A percentile compares a stretch with the other conserved stretches of the same genome.
phyloP scores from a whole-genome alignment of 2,888 invertebrate genomes.

The Helleia helle region DNA sequence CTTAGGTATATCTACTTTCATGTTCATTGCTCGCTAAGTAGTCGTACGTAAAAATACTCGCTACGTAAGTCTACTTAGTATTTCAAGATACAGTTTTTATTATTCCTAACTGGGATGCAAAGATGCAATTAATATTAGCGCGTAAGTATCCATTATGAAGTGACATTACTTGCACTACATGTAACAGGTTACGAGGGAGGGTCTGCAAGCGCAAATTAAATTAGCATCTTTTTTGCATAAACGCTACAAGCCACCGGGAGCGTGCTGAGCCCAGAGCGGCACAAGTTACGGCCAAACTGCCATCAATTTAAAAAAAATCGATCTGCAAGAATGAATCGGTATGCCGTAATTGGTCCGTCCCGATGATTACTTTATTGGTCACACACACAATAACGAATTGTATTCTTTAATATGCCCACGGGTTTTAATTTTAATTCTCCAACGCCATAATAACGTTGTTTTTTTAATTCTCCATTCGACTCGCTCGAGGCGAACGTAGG shows the following conservation, averaged over 20 bases:
- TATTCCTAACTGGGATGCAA: too few relatives aligned
- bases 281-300: slow-evolving; percentile 35
- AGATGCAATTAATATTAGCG: background rate
- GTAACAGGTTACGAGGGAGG: slow-evolving; percentile 20
- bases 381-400: slow-evolving; percentile 38
- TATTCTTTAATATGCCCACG: slow-evolving; percentile 33
- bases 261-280: slow-evolving; percentile 27
- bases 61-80: too few relatives aligned
- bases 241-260: slow-evolving; percentile 33
- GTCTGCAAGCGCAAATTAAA: slow-evolving; percentile 53
- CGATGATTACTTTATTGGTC: slow-evolving; percentile 68
- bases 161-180: slow-evolving; percentile 6
- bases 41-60: too few relatives aligned
- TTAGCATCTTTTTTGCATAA: slow-evolving; percentile 62
- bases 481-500: slow-evolving; percentile 33
- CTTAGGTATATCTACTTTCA: too few relatives aligned
- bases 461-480: slow-evolving; percentile 20
- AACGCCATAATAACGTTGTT: slow-evolving; percentile 24
- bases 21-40: too few relatives aligned
- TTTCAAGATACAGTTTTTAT: too few relatives aligned
- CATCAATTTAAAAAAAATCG: slow-evolving; percentile 68
- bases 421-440: slow-evolving; percentile 42
- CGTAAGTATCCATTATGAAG: background rate
- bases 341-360: slow-evolving; percentile 55
- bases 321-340: slow-evolving; percentile 50